These are phyloP conservation scores for Anabas testudineus DNA, from an alignment of 2,797 vertebrate genomes.

Conservation along the genomic window DNA sequence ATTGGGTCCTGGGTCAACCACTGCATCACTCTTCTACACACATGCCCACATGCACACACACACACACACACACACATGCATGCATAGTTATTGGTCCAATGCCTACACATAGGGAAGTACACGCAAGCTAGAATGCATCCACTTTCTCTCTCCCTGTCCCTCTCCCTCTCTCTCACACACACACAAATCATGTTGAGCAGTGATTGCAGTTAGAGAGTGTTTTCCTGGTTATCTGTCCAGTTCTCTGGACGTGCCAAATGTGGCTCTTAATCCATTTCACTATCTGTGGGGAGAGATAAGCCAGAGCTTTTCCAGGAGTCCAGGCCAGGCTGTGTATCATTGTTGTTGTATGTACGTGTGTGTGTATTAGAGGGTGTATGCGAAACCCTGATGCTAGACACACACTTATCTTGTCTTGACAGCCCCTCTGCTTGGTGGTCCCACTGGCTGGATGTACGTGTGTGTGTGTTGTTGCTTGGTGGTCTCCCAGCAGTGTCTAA, in stretches of 20 bases:
- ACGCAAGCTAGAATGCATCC: conserved; percentile 47
- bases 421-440: conserved; percentile 82
- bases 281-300: conserved; percentile 87
- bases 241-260: conserved; percentile 82
- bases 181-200: conserved; percentile 74
- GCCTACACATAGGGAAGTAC: conserved; percentile 57
- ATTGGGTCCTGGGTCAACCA: conserved; percentile 79
- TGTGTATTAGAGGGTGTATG: conserved; percentile 52
- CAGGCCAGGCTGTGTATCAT: conserved; percentile 68
- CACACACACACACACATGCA: conserved; percentile 15
- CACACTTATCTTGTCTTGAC: conserved; percentile 85
- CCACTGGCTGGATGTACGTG: conserved; percentile 67
- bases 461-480: conserved; percentile 68
- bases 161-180: conserved; percentile 26
- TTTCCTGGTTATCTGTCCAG: conserved; percentile 83
- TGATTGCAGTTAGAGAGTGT: conserved; percentile 81
- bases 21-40: conserved; percentile 77
- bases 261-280: conserved; percentile 86
- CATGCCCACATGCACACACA: conserved; percentile 31
- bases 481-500: conserved; percentile 75
- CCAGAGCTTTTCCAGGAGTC: conserved; percentile 79
- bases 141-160: conserved; percentile 24
- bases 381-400: conserved; percentile 65
- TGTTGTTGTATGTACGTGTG: conserved; percentile 48
- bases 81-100: conserved; percentile 55